Evolutionary conservation across 2,797 vertebrate species (phyloP).

Genomic region (Tapirus indicus): DNA sequence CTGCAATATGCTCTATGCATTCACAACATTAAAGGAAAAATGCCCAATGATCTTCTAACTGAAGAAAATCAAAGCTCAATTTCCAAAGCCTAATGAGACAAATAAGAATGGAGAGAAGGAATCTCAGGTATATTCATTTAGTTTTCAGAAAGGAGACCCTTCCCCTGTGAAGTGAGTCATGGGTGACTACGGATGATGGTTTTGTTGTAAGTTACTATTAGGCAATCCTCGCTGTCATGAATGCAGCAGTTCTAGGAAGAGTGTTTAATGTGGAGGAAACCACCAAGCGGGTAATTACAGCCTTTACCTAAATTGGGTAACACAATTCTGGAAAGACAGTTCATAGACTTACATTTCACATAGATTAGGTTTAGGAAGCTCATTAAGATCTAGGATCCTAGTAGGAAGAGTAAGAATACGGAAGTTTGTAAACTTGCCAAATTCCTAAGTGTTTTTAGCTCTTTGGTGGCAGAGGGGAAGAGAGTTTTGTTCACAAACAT

Average conservation of each 20-base stretch:
- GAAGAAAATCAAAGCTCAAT: neutral
- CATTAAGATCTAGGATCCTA: neutral
- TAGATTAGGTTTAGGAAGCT: neutral
- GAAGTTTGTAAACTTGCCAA: conserved; percentile 53
- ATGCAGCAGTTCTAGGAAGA: neutral
- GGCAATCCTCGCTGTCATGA: neutral
- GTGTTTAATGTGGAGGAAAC: neutral
- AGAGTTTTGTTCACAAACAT: conserved; percentile 63
- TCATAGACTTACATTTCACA: neutral
- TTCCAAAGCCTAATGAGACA: neutral
- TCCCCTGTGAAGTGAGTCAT: neutral
- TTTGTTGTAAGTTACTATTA: neutral
- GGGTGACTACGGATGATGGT: neutral
- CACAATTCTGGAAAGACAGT: neutral
- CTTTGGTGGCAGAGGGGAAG: conserved; percentile 54
- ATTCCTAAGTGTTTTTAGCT: conserved; percentile 62
- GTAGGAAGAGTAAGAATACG: conserved; percentile 56
- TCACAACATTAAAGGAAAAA: neutral
- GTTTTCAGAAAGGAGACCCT: neutral
- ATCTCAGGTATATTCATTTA: neutral
- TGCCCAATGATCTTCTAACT: neutral
- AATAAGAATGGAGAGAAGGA: neutral
- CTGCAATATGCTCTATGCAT: neutral
- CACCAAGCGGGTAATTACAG: neutral
- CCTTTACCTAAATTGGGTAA: neutral